Percentiles rank a stretch among this genome's conserved stretches.
Conservation (phyloP, 2,797 vertebrate genomes). For the Tarsius wallacei region DNA sequence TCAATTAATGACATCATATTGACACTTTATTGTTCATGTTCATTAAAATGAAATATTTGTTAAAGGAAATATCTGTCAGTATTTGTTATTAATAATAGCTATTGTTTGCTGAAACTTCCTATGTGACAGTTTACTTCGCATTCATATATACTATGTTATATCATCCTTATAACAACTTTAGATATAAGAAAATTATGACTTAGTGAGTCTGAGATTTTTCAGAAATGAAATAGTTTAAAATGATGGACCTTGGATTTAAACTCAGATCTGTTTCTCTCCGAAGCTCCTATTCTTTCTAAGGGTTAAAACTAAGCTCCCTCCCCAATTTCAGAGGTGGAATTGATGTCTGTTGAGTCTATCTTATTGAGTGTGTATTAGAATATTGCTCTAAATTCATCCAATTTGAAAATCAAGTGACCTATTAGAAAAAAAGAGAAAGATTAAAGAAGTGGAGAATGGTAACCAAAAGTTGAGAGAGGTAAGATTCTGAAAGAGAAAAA, state of each 20-base stretch:
- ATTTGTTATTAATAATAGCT: neutral
- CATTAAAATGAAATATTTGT: conserved; percentile 33
- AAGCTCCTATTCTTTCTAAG: neutral
- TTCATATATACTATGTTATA: neutral
- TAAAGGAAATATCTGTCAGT: neutral
- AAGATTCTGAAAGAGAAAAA: neutral
- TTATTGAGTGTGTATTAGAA: neutral
- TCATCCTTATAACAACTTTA: neutral
- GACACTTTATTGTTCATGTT: neutral
- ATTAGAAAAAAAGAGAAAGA: neutral
- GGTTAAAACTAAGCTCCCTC: neutral
- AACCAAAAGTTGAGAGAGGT: neutral
- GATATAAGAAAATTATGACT: neutral
- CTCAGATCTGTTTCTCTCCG: neutral
- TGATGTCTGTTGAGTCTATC: neutral
- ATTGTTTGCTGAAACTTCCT: neutral
- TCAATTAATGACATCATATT: neutral
- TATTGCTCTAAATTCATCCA: neutral
- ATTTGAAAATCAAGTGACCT: neutral
- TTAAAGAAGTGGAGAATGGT: neutral
- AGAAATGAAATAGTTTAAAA: neutral
- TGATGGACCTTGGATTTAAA: neutral
- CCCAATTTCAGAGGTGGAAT: neutral
- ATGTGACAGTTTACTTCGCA: neutral
- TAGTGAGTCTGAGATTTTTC: conserved; percentile 11